A percentile compares a stretch with the other conserved stretches of the same genome.
phyloP scores from a whole-genome alignment of 1,140 invertebrate genomes.

The Orussus abietinus region DNA sequence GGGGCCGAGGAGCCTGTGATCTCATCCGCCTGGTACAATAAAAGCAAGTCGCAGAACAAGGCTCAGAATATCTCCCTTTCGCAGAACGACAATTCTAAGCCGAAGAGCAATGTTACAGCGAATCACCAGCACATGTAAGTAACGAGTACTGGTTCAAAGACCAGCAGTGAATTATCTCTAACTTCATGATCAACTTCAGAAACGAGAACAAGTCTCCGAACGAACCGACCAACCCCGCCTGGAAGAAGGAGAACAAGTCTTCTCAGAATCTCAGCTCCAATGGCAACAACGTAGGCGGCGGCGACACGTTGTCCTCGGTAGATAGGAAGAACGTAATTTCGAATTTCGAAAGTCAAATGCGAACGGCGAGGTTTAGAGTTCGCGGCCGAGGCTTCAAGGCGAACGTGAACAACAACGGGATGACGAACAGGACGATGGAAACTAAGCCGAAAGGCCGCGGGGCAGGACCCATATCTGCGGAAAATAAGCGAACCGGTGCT shows the following conservation, averaged over 20 bases:
- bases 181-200: conserved; percentile 21
- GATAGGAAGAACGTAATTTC: too few relatives aligned
- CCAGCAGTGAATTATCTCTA: background rate
- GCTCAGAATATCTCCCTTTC: conserved; percentile 45
- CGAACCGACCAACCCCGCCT: conserved; percentile 40
- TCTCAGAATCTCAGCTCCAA: conserved; percentile 35
- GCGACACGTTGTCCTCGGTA: too few relatives aligned
- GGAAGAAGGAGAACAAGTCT: conserved; percentile 42
- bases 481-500: conserved; percentile 40
- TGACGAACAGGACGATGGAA: conserved; percentile 41
- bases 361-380: conserved; percentile 34
- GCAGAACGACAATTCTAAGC: too few relatives aligned
- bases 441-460: conserved; percentile 48
- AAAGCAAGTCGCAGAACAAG: conserved; percentile 42
- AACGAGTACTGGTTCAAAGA: background rate
- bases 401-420: conserved; percentile 44
- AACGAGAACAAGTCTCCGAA: conserved; percentile 43
- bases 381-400: conserved; percentile 47
- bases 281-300: conserved; percentile 28
- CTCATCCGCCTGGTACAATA: conserved; percentile 51
- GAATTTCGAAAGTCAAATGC: too few relatives aligned
- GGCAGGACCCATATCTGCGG: conserved; percentile 24
- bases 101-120: too few relatives aligned
- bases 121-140: background rate
- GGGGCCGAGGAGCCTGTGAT: conserved; percentile 47